A percentile compares a stretch with the other conserved stretches of the same genome.
Evolutionary conservation across 2,113 vertebrate species (phyloP).

Genomic region (Thunnus maccoyii): DNA sequence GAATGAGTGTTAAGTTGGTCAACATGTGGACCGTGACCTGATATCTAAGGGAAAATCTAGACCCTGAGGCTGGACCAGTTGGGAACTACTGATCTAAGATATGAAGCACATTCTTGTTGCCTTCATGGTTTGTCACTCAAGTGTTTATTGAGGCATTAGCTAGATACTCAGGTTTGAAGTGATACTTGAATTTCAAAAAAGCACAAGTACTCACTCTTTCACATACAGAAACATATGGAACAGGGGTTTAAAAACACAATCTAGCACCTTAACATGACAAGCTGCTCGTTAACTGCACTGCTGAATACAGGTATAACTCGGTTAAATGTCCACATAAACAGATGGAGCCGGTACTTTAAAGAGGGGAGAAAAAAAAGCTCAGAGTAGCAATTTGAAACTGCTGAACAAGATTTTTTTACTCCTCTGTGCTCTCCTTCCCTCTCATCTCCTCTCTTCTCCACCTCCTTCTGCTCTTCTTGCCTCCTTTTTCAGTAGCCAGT

Average conservation of each 20-base stretch:
- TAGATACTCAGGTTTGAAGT: neutral
- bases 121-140: neutral
- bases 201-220: neutral
- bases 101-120: neutral
- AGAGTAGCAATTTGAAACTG: slow-evolving; percentile 48
- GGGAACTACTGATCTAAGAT: neutral
- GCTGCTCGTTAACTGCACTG: neutral
- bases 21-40: no score
- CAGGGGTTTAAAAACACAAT: neutral
- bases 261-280: neutral
- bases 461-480: slow-evolving; percentile 35
- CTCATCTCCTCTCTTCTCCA: slow-evolving; percentile 29
- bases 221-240: neutral
- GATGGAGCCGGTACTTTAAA: slow-evolving; percentile 28
- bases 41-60: no score
- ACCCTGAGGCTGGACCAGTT: no score
- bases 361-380: slow-evolving; percentile 19
- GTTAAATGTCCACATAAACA: slow-evolving; percentile 32
- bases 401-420: slow-evolving; percentile 68
- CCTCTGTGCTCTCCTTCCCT: slow-evolving; percentile 32
- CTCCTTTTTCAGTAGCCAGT: slow-evolving; percentile 57
- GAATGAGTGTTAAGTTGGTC: no score
- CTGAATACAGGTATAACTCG: neutral
- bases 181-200: neutral
- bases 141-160: neutral